Evolutionary conservation across 2,113 vertebrate species (phyloP).

Genomic region (Dryoscopus gambensis): DNA sequence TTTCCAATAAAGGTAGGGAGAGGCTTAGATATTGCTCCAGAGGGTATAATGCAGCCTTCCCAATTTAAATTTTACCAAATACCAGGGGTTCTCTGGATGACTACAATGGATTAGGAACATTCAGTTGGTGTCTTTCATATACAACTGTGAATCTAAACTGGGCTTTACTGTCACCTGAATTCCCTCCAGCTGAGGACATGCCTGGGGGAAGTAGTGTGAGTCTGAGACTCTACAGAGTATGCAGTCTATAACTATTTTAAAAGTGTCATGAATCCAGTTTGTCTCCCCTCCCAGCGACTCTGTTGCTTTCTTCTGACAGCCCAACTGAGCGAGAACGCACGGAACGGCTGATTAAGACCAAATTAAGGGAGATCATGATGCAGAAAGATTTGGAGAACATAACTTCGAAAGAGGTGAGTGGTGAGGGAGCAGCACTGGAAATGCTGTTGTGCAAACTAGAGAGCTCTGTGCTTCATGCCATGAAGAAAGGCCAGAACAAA

Average conservation of each 20-base stretch:
- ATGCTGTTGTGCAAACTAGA: not conserved
- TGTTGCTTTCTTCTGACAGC: slow-evolving; percentile 69
- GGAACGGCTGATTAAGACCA: slow-evolving; percentile 90
- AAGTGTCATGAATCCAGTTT: not conserved
- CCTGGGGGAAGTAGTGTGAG: not conserved
- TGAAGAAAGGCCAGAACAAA: not conserved
- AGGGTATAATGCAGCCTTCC: slow-evolving; percentile 49
- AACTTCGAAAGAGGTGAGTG: slow-evolving; percentile 92
- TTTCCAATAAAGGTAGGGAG: slow-evolving; percentile 70
- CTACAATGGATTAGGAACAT: slow-evolving; percentile 20
- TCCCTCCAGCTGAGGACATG: not conserved
- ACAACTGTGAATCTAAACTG: not conserved
- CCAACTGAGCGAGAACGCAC: slow-evolving; percentile 95
- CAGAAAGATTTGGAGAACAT: slow-evolving; percentile 98
- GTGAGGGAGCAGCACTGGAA: not conserved
- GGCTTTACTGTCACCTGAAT: slow-evolving; percentile 26
- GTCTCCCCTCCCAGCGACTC: not conserved
- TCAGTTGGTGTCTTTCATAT: slow-evolving; percentile 9
- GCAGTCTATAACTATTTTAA: not conserved
- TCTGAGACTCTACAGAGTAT: not conserved
- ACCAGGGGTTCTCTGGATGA: slow-evolving; percentile 47
- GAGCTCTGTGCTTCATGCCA: not conserved
- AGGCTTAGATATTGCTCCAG: slow-evolving; percentile 19
- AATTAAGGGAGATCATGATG: slow-evolving; percentile 98
- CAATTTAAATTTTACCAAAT: slow-evolving; percentile 54